phyloP scores from a whole-genome alignment of 2,888 invertebrate species.

The Prosopocoilus inquinatus region DNA sequence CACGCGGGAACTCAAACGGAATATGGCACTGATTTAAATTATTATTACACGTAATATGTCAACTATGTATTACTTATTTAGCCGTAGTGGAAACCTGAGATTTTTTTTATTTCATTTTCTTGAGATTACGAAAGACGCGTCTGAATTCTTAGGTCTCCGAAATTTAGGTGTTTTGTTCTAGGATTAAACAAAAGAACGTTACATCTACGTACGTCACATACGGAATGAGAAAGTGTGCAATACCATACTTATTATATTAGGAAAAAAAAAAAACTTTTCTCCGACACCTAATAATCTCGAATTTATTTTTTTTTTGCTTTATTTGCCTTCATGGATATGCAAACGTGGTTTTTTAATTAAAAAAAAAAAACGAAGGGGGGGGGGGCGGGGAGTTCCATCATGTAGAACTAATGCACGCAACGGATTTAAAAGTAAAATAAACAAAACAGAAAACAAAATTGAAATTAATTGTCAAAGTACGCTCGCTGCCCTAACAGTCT shows the following conservation, averaged over 20 bases:
- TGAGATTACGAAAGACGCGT: neutral
- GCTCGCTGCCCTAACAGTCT: neutral
- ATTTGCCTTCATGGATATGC: neutral
- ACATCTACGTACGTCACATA: slow-evolving; percentile 1
- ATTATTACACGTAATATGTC: too few species aligned
- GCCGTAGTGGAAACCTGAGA: too few species aligned
- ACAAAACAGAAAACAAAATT: slow-evolving; percentile 10
- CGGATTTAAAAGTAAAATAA: too few species aligned
- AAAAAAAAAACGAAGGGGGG: slow-evolving; percentile 2
- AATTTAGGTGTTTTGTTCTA: neutral
- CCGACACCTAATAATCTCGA: too few species aligned
- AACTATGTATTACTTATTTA: too few species aligned
- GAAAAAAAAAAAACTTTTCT: too few species aligned
- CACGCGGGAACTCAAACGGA: slow-evolving; percentile 20
- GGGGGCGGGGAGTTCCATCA: too few species aligned
- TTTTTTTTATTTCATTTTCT: too few species aligned
- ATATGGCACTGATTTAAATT: slow-evolving; percentile 26
- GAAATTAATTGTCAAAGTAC: slow-evolving; percentile 1
- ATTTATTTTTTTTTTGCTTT: too few species aligned
- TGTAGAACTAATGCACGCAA: too few species aligned
- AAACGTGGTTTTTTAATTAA: neutral
- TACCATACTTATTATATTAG: too few species aligned
- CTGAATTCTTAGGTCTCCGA: neutral
- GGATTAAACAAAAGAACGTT: neutral
- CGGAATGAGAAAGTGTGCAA: neutral